A percentile compares a stretch with the other conserved stretches of the same genome.
Evolutionary conservation across 2,113 vertebrate genomes (phyloP).

Genomic region (Sceloporus tristichus): DNA sequence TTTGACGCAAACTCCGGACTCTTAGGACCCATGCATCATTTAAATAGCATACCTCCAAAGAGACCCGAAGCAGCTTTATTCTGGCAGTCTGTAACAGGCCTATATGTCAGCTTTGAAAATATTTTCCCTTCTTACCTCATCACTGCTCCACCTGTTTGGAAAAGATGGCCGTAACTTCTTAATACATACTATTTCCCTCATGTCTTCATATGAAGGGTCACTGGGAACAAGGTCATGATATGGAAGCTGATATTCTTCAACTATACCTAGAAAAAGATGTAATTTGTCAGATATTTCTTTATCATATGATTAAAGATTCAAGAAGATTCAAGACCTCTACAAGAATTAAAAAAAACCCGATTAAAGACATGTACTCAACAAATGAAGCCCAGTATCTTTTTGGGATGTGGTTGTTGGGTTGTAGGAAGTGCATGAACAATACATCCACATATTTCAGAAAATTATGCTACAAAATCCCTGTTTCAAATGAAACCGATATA

Average conservation of each 20-base stretch:
- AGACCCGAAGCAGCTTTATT: too few relatives aligned
- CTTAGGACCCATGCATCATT: too few relatives aligned
- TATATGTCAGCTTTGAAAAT: neutral
- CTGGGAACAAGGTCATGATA: slow-evolving; percentile 93
- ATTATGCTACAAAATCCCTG: neutral
- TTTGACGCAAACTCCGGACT: too few relatives aligned
- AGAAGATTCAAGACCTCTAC: neutral
- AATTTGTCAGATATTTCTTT: neutral
- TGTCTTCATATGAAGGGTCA: slow-evolving; percentile 96
- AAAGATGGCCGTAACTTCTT: slow-evolving; percentile 92
- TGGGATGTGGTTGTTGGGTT: neutral
- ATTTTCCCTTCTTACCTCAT: slow-evolving; percentile 83
- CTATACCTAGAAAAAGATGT: slow-evolving; percentile 83
- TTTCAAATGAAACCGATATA: neutral
- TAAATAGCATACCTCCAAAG: too few relatives aligned
- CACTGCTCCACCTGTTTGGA: slow-evolving; percentile 96
- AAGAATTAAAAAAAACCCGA: neutral
- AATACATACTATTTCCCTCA: slow-evolving; percentile 95
- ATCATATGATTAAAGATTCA: neutral
- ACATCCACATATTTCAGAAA: neutral
- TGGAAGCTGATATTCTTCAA: slow-evolving; percentile 95
- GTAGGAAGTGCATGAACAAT: neutral
- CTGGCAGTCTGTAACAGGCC: too few relatives aligned
- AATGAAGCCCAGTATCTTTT: neutral
- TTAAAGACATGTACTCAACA: neutral